Conservation (phyloP, 2,797 vertebrate species). For the Lerista edwardsae region DNA sequence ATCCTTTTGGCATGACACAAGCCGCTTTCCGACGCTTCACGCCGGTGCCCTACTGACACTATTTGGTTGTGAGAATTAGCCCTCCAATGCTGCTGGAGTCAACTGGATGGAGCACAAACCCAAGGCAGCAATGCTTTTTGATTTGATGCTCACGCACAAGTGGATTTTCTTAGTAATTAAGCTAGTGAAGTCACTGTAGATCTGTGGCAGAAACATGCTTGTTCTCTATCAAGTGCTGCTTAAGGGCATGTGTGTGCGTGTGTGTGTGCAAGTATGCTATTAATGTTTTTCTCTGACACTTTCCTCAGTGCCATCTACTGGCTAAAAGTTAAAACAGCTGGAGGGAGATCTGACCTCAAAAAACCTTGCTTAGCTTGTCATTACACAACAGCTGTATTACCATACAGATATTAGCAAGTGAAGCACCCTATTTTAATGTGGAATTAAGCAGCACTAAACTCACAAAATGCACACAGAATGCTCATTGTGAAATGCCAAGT, state of each 20-base stretch:
- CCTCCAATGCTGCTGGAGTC: neutral
- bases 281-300: neutral
- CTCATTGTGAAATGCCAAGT: constrained; percentile 4
- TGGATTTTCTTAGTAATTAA: constrained; percentile 8
- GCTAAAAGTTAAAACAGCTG: constrained; percentile 1
- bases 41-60: fast-evolving
- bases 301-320: constrained; percentile 59
- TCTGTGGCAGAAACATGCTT: neutral
- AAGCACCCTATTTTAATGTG: neutral
- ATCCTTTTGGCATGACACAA: neutral
- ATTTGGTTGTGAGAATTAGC: constrained; percentile 5
- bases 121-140: neutral
- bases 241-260: neutral
- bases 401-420: neutral
- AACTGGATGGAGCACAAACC: neutral
- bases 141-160: constrained; percentile 15
- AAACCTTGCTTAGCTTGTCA: constrained; percentile 33
- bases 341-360: neutral
- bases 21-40: neutral
- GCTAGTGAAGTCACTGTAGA: neutral
- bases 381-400: neutral
- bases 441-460: neutral
- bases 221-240: neutral
- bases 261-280: neutral
- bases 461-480: neutral